These are phyloP conservation scores for Zootermopsis nevadensis DNA, from an alignment of 2,888 invertebrate species.

Conservation along the genomic window DNA sequence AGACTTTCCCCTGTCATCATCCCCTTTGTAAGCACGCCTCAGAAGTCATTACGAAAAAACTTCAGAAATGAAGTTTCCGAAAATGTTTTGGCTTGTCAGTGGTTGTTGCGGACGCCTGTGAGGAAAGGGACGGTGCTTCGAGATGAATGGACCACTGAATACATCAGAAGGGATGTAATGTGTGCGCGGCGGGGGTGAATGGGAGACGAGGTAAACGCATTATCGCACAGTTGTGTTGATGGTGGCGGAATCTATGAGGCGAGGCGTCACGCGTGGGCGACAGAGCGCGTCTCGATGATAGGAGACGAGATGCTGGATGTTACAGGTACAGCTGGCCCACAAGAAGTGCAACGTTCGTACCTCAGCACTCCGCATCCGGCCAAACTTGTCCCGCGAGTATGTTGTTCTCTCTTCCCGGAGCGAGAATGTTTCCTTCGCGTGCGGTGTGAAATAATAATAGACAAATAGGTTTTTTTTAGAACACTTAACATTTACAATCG, in stretches of 20 bases:
- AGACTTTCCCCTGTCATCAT: too few relatives aligned
- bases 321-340: conserved; percentile 11
- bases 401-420: too few relatives aligned
- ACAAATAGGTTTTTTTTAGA: too few relatives aligned
- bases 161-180: conserved; percentile 36
- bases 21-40: neutral
- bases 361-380: too few relatives aligned
- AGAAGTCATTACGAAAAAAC: neutral
- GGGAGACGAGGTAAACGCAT: conserved; percentile 51
- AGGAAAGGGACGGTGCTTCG: conserved; percentile 17
- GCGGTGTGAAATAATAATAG: too few relatives aligned
- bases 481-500: too few relatives aligned
- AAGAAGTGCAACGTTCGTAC: neutral
- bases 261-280: conserved; percentile 45
- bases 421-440: too few relatives aligned
- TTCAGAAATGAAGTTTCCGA: neutral
- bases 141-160: conserved; percentile 40
- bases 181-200: conserved; percentile 37
- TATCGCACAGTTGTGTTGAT: conserved; percentile 45
- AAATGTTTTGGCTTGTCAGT: conserved; percentile 11
- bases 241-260: conserved; percentile 43
- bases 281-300: conserved; percentile 47
- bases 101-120: neutral
- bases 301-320: conserved; percentile 30
- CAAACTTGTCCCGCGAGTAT: too few relatives aligned